A percentile compares a stretch with the other conserved stretches of the same genome.
Evolutionary conservation across 2,113 vertebrate species (phyloP).

Genomic region (Gallinago paraguaiae): DNA sequence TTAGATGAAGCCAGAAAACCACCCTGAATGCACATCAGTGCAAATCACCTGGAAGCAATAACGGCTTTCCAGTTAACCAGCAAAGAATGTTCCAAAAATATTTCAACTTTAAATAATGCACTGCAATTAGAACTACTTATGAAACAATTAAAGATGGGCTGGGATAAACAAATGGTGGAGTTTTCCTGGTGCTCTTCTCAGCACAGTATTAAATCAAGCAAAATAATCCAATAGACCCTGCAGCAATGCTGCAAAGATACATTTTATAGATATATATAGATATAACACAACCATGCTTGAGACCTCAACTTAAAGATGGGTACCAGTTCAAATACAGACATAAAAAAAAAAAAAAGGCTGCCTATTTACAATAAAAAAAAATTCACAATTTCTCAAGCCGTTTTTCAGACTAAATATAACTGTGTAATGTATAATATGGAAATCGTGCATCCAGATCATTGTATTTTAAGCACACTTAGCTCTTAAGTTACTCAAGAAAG

Average conservation of each 20-base stretch:
- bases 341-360: background rate
- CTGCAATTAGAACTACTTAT: background rate
- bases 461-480: background rate
- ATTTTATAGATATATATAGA: background rate
- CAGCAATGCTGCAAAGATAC: background rate
- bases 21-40: background rate
- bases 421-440: background rate
- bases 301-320: background rate
- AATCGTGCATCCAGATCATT: background rate
- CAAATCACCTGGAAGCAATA: background rate
- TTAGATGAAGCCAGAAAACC: constrained; percentile 4
- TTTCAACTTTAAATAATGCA: background rate
- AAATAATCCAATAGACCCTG: background rate
- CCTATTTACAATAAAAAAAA: background rate
- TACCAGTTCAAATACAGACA: background rate
- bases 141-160: background rate
- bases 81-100: background rate
- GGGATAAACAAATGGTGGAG: background rate
- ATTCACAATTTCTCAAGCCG: background rate
- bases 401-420: background rate
- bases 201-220: background rate
- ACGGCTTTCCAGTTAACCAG: background rate
- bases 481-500: background rate
- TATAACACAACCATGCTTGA: background rate
- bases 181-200: background rate